These are phyloP conservation scores for Papilio polyxenes DNA, from an alignment of 1,140 invertebrate genomes.

Conservation along the genomic window DNA sequence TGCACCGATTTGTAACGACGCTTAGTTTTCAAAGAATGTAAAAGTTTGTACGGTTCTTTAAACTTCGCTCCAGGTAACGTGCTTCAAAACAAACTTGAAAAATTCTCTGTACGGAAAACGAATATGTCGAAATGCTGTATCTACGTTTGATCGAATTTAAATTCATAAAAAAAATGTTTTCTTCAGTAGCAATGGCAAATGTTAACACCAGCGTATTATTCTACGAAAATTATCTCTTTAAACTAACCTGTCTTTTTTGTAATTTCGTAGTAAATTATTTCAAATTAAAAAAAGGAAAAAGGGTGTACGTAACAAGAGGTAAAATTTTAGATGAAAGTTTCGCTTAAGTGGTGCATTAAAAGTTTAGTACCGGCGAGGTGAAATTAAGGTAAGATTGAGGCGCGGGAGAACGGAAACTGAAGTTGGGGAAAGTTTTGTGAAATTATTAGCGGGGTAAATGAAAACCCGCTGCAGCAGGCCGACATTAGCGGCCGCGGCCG, in stretches of 20 bases:
- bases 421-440: slow-evolving; percentile 41
- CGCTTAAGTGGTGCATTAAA: slow-evolving; percentile 32
- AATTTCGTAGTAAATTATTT: background rate
- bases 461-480: slow-evolving; percentile 40
- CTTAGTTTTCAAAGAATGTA: slow-evolving; percentile 24
- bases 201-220: background rate
- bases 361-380: slow-evolving; percentile 2
- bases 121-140: background rate
- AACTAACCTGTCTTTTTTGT: background rate
- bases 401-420: slow-evolving; percentile 32
- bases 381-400: slow-evolving; percentile 47
- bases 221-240: background rate
- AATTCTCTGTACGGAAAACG: background rate
- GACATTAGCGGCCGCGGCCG: background rate
- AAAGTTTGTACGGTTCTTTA: background rate
- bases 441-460: slow-evolving; percentile 50
- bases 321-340: slow-evolving; percentile 23
- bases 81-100: slow-evolving; percentile 24
- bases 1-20: slow-evolving; percentile 19
- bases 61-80: slow-evolving; percentile 10
- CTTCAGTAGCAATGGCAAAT: background rate
- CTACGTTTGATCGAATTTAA: background rate
- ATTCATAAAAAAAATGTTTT: background rate
- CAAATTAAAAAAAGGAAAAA: background rate
- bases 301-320: background rate